Percentiles rank a stretch among this genome's conserved stretches.
Conservation (phyloP, 2,797 vertebrate species). For the Spinibarbus caldwelli region DNA sequence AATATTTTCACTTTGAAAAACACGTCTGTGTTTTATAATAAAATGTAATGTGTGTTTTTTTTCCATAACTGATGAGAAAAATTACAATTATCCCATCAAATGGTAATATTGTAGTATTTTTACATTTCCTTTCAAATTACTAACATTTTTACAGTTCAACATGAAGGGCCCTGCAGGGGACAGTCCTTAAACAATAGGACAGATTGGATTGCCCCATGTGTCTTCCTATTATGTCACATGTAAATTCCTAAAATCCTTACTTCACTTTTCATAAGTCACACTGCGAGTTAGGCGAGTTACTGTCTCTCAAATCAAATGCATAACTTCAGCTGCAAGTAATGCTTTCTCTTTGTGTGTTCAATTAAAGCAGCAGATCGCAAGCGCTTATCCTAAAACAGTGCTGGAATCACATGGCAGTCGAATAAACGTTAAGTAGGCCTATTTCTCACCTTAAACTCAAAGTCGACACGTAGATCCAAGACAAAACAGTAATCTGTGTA, state of each 20-base stretch:
- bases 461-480: conserved; percentile 68
- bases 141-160: not conserved
- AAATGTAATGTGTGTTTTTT: not conserved
- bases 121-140: too few relatives aligned
- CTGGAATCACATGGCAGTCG: not conserved
- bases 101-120: not conserved
- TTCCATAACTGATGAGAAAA: not conserved
- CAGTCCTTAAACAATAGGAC: too few relatives aligned
- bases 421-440: not conserved
- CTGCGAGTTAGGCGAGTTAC: not conserved
- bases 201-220: not conserved
- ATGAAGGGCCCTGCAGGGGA: too few relatives aligned
- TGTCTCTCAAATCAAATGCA: not conserved
- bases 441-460: conserved; percentile 74
- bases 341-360: not conserved
- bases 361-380: not conserved
- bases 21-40: not conserved
- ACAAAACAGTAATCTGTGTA: conserved; percentile 71
- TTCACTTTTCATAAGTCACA: not conserved
- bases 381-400: not conserved
- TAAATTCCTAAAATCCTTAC: not conserved
- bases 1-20: not conserved
- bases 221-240: not conserved
- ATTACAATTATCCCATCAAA: not conserved
- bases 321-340: not conserved